Conservation (phyloP, 2,113 vertebrate species). For the Canis aureus region DNA sequence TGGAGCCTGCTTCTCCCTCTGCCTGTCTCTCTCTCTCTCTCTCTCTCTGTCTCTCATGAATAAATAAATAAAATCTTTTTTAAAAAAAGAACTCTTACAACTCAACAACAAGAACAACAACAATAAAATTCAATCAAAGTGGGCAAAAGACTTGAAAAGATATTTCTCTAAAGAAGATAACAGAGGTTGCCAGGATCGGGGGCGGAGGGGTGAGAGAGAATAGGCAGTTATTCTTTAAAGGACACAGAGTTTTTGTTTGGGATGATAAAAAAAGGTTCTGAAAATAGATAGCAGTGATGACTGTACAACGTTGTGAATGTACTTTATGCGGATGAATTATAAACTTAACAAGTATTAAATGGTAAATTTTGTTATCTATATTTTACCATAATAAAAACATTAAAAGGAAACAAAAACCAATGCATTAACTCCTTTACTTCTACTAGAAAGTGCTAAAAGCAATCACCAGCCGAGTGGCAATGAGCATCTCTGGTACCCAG, state of each 20-base stretch:
- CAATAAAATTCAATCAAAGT: not conserved
- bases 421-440: not conserved
- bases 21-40: too few species aligned
- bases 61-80: too few species aligned
- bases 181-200: not conserved
- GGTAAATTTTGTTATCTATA: not conserved
- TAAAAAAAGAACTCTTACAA: not conserved
- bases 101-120: not conserved
- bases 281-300: not conserved
- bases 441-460: not conserved
- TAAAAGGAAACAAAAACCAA: not conserved
- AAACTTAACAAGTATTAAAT: not conserved
- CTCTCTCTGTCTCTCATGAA: too few species aligned
- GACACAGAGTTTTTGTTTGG: not conserved
- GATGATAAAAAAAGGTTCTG: not conserved
- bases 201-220: not conserved
- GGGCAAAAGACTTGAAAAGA: not conserved
- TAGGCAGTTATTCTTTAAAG: not conserved
- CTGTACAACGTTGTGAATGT: not conserved
- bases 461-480: not conserved
- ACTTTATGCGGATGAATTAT: not conserved
- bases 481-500: not conserved
- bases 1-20: too few species aligned
- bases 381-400: not conserved
- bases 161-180: not conserved